Evolutionary conservation across 2,888 invertebrate genomes (phyloP).

Genomic region (Flexamia atlantica): DNA sequence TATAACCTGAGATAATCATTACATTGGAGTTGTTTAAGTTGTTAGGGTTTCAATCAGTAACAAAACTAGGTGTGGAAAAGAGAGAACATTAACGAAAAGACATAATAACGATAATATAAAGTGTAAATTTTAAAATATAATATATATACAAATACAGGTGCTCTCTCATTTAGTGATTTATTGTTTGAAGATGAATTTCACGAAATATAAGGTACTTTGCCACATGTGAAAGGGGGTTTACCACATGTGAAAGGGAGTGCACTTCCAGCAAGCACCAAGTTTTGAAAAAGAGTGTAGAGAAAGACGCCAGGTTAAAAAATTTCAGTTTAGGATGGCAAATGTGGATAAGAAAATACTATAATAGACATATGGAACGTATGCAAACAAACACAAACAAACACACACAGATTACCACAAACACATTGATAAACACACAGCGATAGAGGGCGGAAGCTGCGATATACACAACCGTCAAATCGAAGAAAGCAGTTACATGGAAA

Average conservation of each 20-base stretch:
- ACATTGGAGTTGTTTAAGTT: no score
- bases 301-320: background rate
- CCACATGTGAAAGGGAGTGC: background rate
- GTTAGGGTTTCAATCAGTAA: no score
- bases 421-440: slow-evolving; percentile 36
- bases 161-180: no score
- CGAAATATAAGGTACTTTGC: no score
- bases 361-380: slow-evolving; percentile 2
- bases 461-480: background rate
- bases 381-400: slow-evolving; percentile 30
- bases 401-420: slow-evolving; percentile 53
- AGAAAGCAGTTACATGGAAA: slow-evolving; percentile 13
- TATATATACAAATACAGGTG: no score
- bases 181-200: no score
- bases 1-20: no score
- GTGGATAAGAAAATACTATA: slow-evolving; percentile 7
- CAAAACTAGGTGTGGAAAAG: no score
- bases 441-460: slow-evolving; percentile 41
- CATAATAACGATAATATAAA: no score
- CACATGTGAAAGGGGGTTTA: no score
- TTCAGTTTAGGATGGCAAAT: background rate
- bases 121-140: no score
- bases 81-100: no score
- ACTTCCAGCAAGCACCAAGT: background rate
- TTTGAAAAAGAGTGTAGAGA: background rate